Base-by-base conservation (phyloP, 2,113 vertebrate genomes). In the Desmodus rotundus region DNA sequence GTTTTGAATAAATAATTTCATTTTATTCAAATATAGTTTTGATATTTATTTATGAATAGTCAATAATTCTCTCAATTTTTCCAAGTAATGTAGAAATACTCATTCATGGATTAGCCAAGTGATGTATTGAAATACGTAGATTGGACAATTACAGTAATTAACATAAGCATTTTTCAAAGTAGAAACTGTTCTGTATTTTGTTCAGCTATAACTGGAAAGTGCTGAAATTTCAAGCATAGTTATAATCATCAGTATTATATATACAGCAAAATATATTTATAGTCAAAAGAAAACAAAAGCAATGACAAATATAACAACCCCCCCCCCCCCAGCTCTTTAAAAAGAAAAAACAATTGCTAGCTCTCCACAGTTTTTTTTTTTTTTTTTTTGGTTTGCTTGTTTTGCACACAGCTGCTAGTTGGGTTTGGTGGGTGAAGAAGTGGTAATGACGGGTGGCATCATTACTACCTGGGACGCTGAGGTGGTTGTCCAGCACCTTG, bases 191-290 rank as follows among this genome's bases (percentile, higher is more conserved):
- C 70, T 97, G 67, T 45, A 87, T 95, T 97, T 89, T 96, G 41
- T 90, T 94, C 63, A 58, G 54, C 84, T 93, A 36, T 95, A 92
- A 94, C 31, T 68, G 65, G 87, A 96, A 98, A 95, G 94, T 92
- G 72, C 89, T 97, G 78, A 91, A 86, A 91, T 93, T 96, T 98
- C 87, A 96, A 97, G 83, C 65, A 67, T 76, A 87, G 77, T 94
- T 93, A 87, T 87, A 87, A 81, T 54, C 16, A 84, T 87, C 80
- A 90, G 28, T 87, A 13, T 89, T 95, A 68, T 84, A 87, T 68
- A 81, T 81, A 87, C 10, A 96, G 63, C 7, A 90, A 97, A 90
- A 87, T 81, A 54, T 72, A 82, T 72, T 87, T 85, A 61, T 68
- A 81, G 73, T 95, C 50, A 92, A 85, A 94, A 87, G 56, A 85